A percentile compares a stretch with the other conserved stretches of the same genome.
Conservation (phyloP, 1,140 invertebrate genomes). For the Pristionchus pacificus region DNA sequence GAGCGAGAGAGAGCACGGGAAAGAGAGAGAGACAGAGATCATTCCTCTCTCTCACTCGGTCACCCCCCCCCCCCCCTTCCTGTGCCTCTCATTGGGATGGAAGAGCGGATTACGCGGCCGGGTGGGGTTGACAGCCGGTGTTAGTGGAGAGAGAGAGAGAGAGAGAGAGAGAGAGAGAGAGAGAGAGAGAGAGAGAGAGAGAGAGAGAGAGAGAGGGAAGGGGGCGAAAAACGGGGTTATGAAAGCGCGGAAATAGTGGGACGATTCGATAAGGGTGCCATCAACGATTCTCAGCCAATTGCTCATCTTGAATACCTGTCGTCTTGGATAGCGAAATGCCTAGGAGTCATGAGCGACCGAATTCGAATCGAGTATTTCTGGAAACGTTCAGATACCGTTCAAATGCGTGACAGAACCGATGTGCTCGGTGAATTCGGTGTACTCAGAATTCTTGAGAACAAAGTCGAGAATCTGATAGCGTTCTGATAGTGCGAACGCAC, state of each 20-base stretch:
- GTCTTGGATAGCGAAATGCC: not conserved
- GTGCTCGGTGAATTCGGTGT: too few species aligned
- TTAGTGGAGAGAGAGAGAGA: too few species aligned
- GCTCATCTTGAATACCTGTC: conserved; percentile 13
- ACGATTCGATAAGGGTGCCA: conserved; percentile 2
- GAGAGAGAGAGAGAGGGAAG: not conserved
- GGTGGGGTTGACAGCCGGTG: too few species aligned
- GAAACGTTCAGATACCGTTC: conserved; percentile 3
- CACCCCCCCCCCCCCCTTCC: not conserved
- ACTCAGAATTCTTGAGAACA: too few species aligned
- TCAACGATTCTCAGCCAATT: conserved; percentile 11
- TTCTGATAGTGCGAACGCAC: too few species aligned
- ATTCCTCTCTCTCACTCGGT: not conserved
- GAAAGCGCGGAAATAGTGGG: conserved; percentile 1
- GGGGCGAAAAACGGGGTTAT: conserved; percentile 1
- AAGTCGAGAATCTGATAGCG: too few species aligned
- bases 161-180: too few species aligned
- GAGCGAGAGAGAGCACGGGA: too few species aligned
- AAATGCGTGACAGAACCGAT: not conserved
- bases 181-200: not conserved
- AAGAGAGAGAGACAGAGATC: not conserved
- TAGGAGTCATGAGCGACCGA: conserved; percentile 4
- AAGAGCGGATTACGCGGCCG: too few species aligned
- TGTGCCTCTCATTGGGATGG: conserved; percentile 13
- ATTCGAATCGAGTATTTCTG: not conserved